Base-by-base conservation (phyloP, 2,113 vertebrate genomes). In the Circaetus gallicus region DNA sequence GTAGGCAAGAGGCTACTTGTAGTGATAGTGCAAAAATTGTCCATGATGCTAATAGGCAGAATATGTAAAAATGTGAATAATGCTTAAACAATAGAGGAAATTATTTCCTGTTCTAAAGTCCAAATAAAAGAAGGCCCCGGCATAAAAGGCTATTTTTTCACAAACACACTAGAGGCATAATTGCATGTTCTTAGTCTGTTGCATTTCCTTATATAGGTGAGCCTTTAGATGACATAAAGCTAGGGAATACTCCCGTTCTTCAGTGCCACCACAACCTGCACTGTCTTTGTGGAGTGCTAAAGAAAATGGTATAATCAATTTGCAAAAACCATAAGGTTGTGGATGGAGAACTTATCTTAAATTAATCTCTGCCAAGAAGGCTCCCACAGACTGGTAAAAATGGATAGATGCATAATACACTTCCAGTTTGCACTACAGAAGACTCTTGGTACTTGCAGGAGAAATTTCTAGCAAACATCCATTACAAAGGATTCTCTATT, bases 391-490 rank as follows among this genome's bases (percentile, higher is more conserved):
- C 38, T 80, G 78, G 82, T 86, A 69, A 82, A 87, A 94, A 63
- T 67, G 58, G 29, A 28, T 62, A 55, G 59, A 71, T 93, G 74
- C 42, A 40, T 73, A 78, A 82, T 90, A 26, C 28, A 43, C 36
- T 78, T 94, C 59, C 85, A 86, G 71, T 85, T 67, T 90, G 91
- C 85, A 87, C 55, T 92, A 67, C 71, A 78, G 91, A 95, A 73
- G 74, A 24, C 40, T 69, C 45, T 32, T 62, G 62, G 38, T 83
- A 83, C 92, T 90, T 94, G 58, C 47, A 84, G 91, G 77, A 95
- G 94, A 96, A 95, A 93, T 92, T 96, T 96, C 95, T 87, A 74
- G 86, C 62, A 96, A 85, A 92, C 90, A 87, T 83, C 70, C 49
- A 56, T 97, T 90, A 91, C 92, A 76, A 73, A 96, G 84, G 77